Conservation (phyloP, 2,797 vertebrate genomes). For the Syngnathus rostellatus region DNA sequence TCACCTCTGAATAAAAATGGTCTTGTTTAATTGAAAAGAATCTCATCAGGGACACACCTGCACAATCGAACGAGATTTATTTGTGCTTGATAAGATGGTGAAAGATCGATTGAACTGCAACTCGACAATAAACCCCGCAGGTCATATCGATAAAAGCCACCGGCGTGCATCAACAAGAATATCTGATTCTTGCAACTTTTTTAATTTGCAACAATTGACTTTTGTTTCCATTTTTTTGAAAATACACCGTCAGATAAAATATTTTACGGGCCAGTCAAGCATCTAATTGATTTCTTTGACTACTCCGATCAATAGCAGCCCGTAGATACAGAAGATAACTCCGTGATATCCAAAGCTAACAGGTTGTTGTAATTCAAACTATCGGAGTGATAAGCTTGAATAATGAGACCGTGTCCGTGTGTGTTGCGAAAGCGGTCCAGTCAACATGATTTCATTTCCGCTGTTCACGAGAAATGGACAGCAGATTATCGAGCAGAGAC, state of each 20-base stretch:
- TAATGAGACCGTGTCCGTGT: not conserved
- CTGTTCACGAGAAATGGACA: slow-evolving; percentile 1
- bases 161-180: not conserved
- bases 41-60: not conserved
- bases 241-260: not conserved
- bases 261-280: not conserved
- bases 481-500: not conserved
- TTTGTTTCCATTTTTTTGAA: not conserved
- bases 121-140: not conserved
- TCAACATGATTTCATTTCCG: not conserved
- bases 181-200: not conserved
- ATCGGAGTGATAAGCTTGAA: not conserved
- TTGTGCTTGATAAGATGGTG: not conserved
- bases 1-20: not conserved
- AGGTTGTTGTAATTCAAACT: not conserved
- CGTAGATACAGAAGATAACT: not conserved
- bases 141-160: not conserved
- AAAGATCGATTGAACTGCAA: not conserved
- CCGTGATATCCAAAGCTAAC: not conserved
- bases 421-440: not conserved
- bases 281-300: not conserved
- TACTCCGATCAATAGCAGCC: not conserved
- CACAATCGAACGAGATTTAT: not conserved
- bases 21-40: not conserved
- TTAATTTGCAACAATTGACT: not conserved